phyloP scores from a whole-genome alignment of 1,140 invertebrate genomes.

The Zaprionus africanus region DNA sequence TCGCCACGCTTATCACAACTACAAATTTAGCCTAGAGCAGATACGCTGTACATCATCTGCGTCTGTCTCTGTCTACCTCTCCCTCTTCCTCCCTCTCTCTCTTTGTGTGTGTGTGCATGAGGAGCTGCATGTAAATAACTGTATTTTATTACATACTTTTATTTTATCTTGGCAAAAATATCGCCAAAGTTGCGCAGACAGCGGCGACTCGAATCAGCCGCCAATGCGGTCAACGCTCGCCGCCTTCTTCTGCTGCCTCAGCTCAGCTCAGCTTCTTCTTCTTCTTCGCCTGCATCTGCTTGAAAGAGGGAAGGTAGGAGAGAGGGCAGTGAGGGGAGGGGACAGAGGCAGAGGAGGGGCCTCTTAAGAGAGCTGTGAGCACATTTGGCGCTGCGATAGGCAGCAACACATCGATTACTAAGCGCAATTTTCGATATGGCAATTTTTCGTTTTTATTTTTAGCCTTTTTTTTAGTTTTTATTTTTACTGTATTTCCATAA shows the following conservation, averaged over 20 bases:
- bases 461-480: slow-evolving; percentile 7
- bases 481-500: slow-evolving; percentile 15
- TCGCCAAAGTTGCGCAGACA: slow-evolving; percentile 72
- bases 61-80: background rate
- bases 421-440: slow-evolving; percentile 44
- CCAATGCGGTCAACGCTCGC: slow-evolving; percentile 51
- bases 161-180: slow-evolving; percentile 81
- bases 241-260: slow-evolving; percentile 6
- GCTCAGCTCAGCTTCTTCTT: slow-evolving; percentile 3
- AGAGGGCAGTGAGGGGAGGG: background rate
- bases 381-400: slow-evolving; percentile 43
- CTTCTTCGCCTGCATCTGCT: background rate
- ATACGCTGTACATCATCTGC: slow-evolving; percentile 27
- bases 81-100: slow-evolving; percentile 19
- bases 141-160: slow-evolving; percentile 81
- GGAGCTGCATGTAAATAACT: slow-evolving; percentile 75
- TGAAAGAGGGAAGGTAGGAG: background rate
- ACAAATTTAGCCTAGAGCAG: slow-evolving; percentile 51
- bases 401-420: slow-evolving; percentile 40
- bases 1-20: slow-evolving; percentile 47
- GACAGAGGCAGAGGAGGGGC: background rate
- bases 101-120: slow-evolving; percentile 36
- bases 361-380: slow-evolving; percentile 15
- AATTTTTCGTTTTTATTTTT: slow-evolving; percentile 28
- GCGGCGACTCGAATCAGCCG: slow-evolving; percentile 48